Evolutionary conservation across 2,113 vertebrate genomes (phyloP).

Genomic region (Clarias macrocephalus): DNA sequence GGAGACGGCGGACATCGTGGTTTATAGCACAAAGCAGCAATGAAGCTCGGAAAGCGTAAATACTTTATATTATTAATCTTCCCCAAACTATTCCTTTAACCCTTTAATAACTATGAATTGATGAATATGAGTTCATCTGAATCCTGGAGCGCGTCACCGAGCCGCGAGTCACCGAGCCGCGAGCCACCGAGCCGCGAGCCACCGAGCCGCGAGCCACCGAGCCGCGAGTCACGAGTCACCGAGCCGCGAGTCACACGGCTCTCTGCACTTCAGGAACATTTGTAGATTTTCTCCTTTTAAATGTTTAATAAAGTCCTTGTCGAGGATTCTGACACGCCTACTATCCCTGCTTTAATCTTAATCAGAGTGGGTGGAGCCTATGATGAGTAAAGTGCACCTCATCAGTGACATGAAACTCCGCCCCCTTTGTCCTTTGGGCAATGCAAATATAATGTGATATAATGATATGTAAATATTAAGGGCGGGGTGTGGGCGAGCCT

Average conservation of each 20-base stretch:
- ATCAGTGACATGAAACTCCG: not conserved
- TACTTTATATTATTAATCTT: not conserved
- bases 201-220: too few species aligned
- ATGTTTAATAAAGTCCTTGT: not conserved
- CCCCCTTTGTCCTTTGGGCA: not conserved
- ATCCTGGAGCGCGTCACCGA: not conserved
- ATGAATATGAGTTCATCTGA: not conserved
- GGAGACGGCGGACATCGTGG: not conserved
- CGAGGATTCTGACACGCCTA: not conserved
- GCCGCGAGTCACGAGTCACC: too few species aligned
- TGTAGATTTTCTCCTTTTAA: not conserved
- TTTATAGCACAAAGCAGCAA: not conserved
- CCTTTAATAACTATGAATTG: not conserved
- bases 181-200: too few species aligned
- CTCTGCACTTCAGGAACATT: not conserved
- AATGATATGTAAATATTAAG: conserved; percentile 4
- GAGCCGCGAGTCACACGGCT: not conserved
- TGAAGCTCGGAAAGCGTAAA: not conserved
- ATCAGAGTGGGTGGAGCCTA: not conserved
- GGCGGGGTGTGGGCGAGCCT: not conserved
- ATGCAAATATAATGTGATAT: not conserved
- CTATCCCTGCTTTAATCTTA: conserved; percentile 7
- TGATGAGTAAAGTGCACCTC: not conserved
- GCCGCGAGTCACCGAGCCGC: too few species aligned
- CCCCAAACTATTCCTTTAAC: conserved; percentile 16